Evolutionary conservation across 1,140 invertebrate species (phyloP).

Genomic region (Geopemphigus sp.): DNA sequence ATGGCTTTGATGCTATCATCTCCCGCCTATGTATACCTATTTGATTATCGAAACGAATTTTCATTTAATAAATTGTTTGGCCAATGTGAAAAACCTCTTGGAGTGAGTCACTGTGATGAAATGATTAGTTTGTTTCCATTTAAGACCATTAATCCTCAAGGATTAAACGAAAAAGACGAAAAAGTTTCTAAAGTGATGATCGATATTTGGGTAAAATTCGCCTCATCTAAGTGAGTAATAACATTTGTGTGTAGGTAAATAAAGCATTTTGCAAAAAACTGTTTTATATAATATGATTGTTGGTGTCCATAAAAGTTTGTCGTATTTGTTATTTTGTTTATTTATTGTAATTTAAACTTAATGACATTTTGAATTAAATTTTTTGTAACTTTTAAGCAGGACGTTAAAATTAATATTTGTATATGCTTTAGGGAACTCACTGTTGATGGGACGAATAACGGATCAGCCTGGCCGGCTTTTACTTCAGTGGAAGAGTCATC

Average conservation of each 20-base stretch:
- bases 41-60: not conserved
- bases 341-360: no score
- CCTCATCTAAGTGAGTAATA: slow-evolving; percentile 47
- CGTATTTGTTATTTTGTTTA: no score
- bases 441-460: not conserved
- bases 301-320: no score
- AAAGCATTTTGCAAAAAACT: no score
- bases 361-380: no score
- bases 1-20: not conserved
- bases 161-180: slow-evolving; percentile 8
- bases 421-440: no score
- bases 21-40: not conserved
- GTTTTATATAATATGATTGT: no score
- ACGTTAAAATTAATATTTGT: no score
- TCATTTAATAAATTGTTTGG: slow-evolving; percentile 7
- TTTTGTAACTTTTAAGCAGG: no score
- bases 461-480: not conserved
- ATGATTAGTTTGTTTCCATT: slow-evolving; percentile 50
- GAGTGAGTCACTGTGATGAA: slow-evolving; percentile 51
- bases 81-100: not conserved
- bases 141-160: not conserved
- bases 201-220: slow-evolving; percentile 49
- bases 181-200: slow-evolving; percentile 39
- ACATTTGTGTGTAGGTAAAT: no score
- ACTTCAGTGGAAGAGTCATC: not conserved